Evolutionary conservation across 2,888 invertebrate genomes (phyloP).

Genomic region (Pristionchus japonicus): DNA sequence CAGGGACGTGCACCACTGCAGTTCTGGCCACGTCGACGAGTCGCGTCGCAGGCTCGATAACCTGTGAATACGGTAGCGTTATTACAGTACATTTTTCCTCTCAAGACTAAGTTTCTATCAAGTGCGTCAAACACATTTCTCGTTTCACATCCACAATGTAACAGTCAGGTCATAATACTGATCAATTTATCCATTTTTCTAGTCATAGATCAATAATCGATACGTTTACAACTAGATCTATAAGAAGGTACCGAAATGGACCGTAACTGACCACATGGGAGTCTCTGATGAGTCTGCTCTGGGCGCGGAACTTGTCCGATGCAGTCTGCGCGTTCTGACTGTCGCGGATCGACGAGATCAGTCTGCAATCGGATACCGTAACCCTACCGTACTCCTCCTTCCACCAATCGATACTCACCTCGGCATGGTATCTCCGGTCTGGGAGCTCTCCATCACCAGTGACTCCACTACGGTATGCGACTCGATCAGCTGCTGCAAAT

Average conservation of each 20-base stretch:
- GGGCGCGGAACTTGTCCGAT: constrained; percentile 69
- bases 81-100: background rate
- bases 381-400: background rate
- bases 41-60: constrained; percentile 78
- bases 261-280: constrained; percentile 54
- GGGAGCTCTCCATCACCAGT: constrained; percentile 76
- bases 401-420: constrained; percentile 47
- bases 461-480: constrained; percentile 57
- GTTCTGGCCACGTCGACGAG: constrained; percentile 86
- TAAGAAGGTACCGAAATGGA: too few species aligned
- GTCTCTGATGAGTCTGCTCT: constrained; percentile 71
- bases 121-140: background rate
- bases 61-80: constrained; percentile 8
- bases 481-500: constrained; percentile 62
- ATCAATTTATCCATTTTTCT: background rate
- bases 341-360: constrained; percentile 65
- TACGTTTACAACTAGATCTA: too few species aligned
- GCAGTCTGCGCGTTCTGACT: constrained; percentile 59
- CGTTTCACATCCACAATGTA: background rate
- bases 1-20: constrained; percentile 87
- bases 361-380: constrained; percentile 48
- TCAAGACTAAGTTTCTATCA: too few species aligned
- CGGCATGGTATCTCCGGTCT: constrained; percentile 77
- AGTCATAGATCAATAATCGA: background rate
- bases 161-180: background rate